Percentiles rank a stretch among this genome's conserved stretches.
Conservation (phyloP, 30 jellyfish, hydroid and myxozoan species). For the Pelagia noctiluca region DNA sequence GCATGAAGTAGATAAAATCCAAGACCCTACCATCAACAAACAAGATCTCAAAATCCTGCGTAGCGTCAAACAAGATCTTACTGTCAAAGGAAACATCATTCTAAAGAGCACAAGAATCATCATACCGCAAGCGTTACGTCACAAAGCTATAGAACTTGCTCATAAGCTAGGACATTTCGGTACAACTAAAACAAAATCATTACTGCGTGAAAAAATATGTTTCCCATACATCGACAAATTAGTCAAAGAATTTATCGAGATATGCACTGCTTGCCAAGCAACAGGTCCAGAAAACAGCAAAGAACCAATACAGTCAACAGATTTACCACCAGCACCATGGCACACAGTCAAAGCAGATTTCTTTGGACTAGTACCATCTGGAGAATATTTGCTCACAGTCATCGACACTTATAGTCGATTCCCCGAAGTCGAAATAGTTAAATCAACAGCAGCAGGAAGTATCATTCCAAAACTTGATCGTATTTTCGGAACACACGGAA, state of each 20-base stretch:
- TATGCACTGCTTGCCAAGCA: constrained; percentile 18
- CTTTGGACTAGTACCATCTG: constrained; percentile 63
- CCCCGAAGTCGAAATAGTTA: constrained; percentile 3
- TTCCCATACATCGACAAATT: constrained; percentile 9
- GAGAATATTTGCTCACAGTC: constrained; percentile 38
- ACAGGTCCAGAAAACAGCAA: constrained; percentile 19
- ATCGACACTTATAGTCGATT: constrained; percentile 23
- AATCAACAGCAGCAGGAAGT: constrained; percentile 33
- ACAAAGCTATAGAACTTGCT: constrained; percentile 8
- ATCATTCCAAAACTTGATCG: constrained; percentile 31
- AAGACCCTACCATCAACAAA: constrained; percentile 9
- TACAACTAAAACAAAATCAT: not conserved
- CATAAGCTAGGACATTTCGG: constrained; percentile 11
- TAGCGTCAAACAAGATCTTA: not conserved
- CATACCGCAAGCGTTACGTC: not conserved
- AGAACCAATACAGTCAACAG: constrained; percentile 33
- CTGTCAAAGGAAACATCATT: constrained; percentile 22
- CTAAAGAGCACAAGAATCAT: not conserved
- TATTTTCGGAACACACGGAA: constrained; percentile 22
- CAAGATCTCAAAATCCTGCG: not conserved
- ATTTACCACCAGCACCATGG: constrained; percentile 52
- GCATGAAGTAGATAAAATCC: constrained; percentile 14
- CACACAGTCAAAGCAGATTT: constrained; percentile 50
- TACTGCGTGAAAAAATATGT: constrained; percentile 15
- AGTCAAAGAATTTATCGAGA: constrained; percentile 2